Percentiles rank a stretch among this genome's conserved stretches.
Evolutionary conservation across 2,888 invertebrate species (phyloP).

Genomic region (Chrysotoxum bicinctum): DNA sequence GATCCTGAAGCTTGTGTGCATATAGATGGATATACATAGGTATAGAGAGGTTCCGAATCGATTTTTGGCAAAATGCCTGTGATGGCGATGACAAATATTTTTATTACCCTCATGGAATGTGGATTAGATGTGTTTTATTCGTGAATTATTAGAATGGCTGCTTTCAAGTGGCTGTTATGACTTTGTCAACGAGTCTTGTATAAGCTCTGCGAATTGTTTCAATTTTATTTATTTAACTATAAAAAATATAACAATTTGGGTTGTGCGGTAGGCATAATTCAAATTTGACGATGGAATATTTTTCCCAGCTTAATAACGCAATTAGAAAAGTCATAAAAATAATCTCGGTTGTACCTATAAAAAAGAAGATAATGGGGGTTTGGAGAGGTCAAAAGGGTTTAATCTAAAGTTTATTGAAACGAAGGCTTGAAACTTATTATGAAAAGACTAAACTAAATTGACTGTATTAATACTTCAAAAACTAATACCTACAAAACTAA

Average conservation of each 20-base stretch:
- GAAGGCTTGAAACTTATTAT: no score
- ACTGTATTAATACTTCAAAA: no score
- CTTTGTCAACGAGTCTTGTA: constrained; percentile 54
- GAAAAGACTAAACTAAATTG: no score
- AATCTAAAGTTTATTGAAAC: no score
- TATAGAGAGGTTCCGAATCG: constrained; percentile 26
- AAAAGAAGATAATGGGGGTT: no score
- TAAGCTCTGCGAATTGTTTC: constrained; percentile 25
- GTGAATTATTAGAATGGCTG: constrained; percentile 67
- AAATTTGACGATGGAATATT: neutral
- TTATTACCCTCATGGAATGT: constrained; percentile 67
- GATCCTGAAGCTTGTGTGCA: neutral
- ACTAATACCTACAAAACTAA: no score
- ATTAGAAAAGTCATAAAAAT: constrained; percentile 23
- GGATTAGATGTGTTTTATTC: constrained; percentile 67
- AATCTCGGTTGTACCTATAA: no score
- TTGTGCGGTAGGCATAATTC: constrained; percentile 59
- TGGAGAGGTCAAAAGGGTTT: no score
- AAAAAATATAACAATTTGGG: constrained; percentile 3
- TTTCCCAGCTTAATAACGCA: constrained; percentile 22
- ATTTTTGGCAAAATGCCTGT: constrained; percentile 60
- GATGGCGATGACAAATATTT: constrained; percentile 68
- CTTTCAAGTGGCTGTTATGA: constrained; percentile 67
- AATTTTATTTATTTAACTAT: constrained; percentile 53
- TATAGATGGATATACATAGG: neutral